Evolutionary conservation across 1,140 invertebrate species (phyloP).

Genomic region (Neodiprion fabricii): DNA sequence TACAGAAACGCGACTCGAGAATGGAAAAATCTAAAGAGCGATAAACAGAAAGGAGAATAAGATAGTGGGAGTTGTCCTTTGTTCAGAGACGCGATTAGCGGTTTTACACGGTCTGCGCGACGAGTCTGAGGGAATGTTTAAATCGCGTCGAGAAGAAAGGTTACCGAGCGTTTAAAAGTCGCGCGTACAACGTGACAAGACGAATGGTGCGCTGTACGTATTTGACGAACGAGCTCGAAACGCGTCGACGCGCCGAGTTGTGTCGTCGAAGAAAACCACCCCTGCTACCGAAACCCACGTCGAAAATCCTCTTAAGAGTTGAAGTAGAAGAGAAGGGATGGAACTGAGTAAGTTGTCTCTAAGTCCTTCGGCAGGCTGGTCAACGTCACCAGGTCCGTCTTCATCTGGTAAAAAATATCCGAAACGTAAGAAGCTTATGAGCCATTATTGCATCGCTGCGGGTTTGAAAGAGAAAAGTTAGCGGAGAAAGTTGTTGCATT

Average conservation of each 20-base stretch:
- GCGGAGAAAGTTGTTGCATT: conserved; percentile 25
- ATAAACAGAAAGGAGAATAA: too few species aligned
- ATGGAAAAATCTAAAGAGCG: too few species aligned
- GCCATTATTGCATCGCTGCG: conserved; percentile 38
- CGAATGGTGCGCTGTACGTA: too few species aligned
- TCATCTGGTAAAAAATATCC: conserved; percentile 39
- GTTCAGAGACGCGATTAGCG: too few species aligned
- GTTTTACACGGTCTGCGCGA: too few species aligned
- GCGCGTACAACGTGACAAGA: too few species aligned
- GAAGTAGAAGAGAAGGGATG: neutral
- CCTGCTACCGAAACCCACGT: neutral
- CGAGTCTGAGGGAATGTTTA: too few species aligned
- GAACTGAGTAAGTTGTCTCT: conserved; percentile 42
- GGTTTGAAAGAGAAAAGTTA: conserved; percentile 33
- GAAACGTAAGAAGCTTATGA: conserved; percentile 40
- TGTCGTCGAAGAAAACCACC: neutral
- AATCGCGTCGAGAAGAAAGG: too few species aligned
- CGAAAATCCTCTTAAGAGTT: neutral
- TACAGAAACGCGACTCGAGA: too few species aligned
- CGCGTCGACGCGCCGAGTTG: neutral
- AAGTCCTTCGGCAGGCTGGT: conserved; percentile 42
- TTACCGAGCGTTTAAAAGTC: too few species aligned
- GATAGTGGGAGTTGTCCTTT: too few species aligned
- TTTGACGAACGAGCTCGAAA: neutral
- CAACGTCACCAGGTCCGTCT: conserved; percentile 42